Percentiles rank a stretch among this genome's conserved stretches.
Conservation (phyloP, 2,113 vertebrate species). For the Myotis davidii region DNA sequence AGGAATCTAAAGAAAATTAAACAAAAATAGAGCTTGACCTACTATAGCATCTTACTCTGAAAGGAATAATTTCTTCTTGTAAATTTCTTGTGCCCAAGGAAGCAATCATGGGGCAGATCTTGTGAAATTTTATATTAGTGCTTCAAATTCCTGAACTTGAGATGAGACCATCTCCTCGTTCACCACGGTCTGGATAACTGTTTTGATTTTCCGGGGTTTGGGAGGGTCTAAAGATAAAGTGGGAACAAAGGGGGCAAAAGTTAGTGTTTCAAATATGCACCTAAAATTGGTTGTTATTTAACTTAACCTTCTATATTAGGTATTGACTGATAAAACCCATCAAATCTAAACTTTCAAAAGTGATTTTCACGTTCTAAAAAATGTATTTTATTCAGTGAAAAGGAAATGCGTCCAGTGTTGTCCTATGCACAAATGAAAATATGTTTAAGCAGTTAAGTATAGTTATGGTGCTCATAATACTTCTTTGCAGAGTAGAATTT, state of each 20-base stretch:
- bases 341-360: constrained; percentile 29
- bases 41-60: background rate
- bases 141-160: constrained; percentile 84
- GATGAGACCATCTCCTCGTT: constrained; percentile 87
- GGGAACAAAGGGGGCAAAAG: background rate
- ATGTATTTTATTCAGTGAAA: background rate
- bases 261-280: constrained; percentile 1
- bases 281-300: background rate
- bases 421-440: background rate
- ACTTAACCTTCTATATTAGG: background rate
- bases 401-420: background rate
- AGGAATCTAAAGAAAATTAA: background rate
- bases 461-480: background rate
- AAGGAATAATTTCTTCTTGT: background rate
- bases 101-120: background rate
- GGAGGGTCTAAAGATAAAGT: constrained; percentile 79
- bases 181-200: constrained; percentile 84
- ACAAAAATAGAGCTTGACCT: background rate
- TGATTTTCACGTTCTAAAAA: constrained; percentile 3
- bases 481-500: background rate
- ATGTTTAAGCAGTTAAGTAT: background rate
- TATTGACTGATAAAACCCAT: background rate
- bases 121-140: constrained; percentile 76
- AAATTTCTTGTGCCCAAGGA: background rate
- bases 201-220: constrained; percentile 85